A percentile compares a stretch with the other conserved stretches of the same genome.
These are phyloP conservation scores for Acronicta alni DNA, from an alignment of 2,888 invertebrate species.

Conservation along the genomic window DNA sequence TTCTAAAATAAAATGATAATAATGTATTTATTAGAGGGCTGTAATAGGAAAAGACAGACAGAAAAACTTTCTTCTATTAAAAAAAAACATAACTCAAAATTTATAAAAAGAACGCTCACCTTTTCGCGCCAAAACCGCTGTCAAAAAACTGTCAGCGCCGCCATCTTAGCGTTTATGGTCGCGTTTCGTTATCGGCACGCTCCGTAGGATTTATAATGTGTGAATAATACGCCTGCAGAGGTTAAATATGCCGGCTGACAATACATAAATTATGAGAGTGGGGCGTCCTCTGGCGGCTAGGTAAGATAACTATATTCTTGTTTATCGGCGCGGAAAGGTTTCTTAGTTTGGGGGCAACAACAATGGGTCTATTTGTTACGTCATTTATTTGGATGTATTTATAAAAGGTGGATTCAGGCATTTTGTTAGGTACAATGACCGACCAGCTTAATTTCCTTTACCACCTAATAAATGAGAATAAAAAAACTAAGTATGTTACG, in stretches of 20 bases:
- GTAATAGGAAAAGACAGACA: background rate
- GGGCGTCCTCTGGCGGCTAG: conserved; percentile 62
- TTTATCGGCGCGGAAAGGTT: conserved; percentile 82
- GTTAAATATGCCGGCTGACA: conserved; percentile 85
- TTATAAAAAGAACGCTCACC: conserved; percentile 40
- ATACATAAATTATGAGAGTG: conserved; percentile 86
- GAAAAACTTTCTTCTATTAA: background rate
- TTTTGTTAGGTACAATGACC: conserved; percentile 6
- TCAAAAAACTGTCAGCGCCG: conserved; percentile 76
- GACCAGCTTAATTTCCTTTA: background rate
- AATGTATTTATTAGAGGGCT: background rate
- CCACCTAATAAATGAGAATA: too few relatives aligned
- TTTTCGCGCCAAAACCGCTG: conserved; percentile 78
- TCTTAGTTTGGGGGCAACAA: conserved; percentile 70
- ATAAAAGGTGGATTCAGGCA: conserved; percentile 16
- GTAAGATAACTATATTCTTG: conserved; percentile 84
- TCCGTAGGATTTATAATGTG: conserved; percentile 87
- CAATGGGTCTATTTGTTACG: conserved; percentile 56
- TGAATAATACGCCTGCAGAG: conserved; percentile 81
- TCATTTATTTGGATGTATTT: conserved; percentile 51
- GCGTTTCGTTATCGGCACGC: conserved; percentile 82
- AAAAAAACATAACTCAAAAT: conserved; percentile 24
- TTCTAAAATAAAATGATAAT: too few relatives aligned
- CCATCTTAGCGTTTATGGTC: conserved; percentile 78
- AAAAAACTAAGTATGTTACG: too few relatives aligned